These are phyloP conservation scores for Psylliodes chrysocephalus DNA, from an alignment of 2,888 invertebrate species.

Conservation along the genomic window DNA sequence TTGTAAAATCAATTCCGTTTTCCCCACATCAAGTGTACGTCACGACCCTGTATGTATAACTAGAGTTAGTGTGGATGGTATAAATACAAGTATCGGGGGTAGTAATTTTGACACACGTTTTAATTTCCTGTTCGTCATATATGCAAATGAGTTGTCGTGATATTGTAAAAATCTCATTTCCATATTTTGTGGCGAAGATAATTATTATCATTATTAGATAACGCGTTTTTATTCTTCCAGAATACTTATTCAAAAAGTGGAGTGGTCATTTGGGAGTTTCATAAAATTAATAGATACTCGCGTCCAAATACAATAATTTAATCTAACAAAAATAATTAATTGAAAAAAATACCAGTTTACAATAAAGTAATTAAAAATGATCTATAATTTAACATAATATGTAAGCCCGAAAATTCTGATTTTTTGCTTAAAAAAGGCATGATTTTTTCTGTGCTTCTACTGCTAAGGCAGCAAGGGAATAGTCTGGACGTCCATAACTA, in stretches of 20 bases:
- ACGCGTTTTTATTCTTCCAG: constrained; percentile 33
- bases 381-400: no score
- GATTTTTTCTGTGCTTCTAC: no score
- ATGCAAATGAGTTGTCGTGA: constrained; percentile 45
- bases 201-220: constrained; percentile 41
- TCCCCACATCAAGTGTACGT: not conserved
- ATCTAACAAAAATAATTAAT: no score
- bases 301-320: no score
- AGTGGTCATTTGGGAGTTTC: no score
- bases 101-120: constrained; percentile 38
- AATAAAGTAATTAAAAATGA: no score
- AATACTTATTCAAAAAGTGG: constrained; percentile 24
- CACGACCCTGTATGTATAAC: not conserved
- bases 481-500: no score
- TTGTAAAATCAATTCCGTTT: not conserved
- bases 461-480: no score
- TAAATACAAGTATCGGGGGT: constrained; percentile 24
- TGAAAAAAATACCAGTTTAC: no score
- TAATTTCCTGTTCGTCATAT: constrained; percentile 46
- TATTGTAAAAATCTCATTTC: constrained; percentile 41
- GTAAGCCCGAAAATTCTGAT: no score
- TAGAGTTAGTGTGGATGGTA: constrained; percentile 30
- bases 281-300: no score
- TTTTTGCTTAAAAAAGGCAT: no score
- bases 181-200: constrained; percentile 44